Evolutionary conservation across 2,113 vertebrate genomes (phyloP).

Genomic region (Cyanoramphus novaezelandiae): DNA sequence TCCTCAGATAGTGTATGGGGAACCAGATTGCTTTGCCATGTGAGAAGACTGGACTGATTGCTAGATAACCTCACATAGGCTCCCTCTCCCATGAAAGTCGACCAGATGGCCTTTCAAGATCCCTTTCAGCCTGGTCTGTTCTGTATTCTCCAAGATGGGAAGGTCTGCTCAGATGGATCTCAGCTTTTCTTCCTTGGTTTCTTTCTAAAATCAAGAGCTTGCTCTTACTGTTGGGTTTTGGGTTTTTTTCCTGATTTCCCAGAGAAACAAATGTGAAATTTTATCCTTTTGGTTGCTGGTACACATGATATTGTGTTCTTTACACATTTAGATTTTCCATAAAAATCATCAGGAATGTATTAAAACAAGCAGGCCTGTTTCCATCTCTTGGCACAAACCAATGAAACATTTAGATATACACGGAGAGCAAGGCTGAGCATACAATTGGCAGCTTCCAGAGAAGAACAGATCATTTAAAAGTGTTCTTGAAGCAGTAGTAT

Average conservation of each 20-base stretch:
- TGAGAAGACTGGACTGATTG: not conserved
- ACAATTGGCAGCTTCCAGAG: not conserved
- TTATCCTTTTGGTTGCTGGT: not conserved
- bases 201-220: not conserved
- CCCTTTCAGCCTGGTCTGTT: not conserved
- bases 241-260: not conserved
- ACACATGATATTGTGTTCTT: not conserved
- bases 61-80: not conserved
- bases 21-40: not conserved
- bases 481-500: not conserved
- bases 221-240: not conserved
- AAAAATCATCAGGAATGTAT: not conserved
- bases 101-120: not conserved
- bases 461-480: not conserved
- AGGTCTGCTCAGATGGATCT: not conserved
- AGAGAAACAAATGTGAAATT: not conserved
- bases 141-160: not conserved
- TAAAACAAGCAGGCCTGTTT: constrained; percentile 18
- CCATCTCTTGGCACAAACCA: not conserved
- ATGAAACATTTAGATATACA: not conserved
- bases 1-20: not conserved
- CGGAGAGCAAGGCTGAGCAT: not conserved
- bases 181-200: not conserved
- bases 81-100: not conserved
- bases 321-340: not conserved